Conservation (phyloP, 2,113 vertebrate species). For the Mionectes macconnelli region DNA sequence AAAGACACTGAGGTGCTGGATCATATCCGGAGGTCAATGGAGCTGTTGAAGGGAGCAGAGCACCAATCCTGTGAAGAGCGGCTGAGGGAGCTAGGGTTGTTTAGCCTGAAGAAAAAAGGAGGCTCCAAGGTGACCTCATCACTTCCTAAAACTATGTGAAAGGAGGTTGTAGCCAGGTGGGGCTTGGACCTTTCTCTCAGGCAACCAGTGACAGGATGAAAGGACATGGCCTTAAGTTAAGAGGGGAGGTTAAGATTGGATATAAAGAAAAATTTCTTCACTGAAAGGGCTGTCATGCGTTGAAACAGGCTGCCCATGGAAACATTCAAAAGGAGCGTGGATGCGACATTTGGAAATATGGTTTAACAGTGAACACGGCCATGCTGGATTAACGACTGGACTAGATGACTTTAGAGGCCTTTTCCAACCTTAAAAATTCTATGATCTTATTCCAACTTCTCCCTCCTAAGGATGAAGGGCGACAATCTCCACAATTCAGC, state of each 20-base stretch:
- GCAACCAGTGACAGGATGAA: neutral
- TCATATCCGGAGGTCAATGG: accelerated
- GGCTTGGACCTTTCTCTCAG: neutral
- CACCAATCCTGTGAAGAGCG: neutral
- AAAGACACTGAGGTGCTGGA: neutral
- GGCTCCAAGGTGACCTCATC: too few relatives aligned
- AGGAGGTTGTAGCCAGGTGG: neutral
- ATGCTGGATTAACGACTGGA: neutral
- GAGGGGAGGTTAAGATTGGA: neutral
- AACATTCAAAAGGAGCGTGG: neutral
- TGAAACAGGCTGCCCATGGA: neutral
- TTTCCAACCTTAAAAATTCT: neutral
- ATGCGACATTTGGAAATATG: neutral
- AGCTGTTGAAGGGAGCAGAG: neutral
- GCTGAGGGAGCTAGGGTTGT: neutral
- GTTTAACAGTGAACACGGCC: neutral
- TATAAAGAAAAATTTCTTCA: neutral
- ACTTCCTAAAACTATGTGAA: neutral
- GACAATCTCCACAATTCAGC: neutral
- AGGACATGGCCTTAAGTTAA: neutral
- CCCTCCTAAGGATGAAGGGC: neutral
- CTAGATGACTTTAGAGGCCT: neutral
- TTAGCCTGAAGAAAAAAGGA: neutral
- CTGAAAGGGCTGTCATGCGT: neutral
- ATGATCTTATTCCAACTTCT: neutral